phyloP scores from a whole-genome alignment of 2,888 invertebrate species.

The Meandrusa payeni region DNA sequence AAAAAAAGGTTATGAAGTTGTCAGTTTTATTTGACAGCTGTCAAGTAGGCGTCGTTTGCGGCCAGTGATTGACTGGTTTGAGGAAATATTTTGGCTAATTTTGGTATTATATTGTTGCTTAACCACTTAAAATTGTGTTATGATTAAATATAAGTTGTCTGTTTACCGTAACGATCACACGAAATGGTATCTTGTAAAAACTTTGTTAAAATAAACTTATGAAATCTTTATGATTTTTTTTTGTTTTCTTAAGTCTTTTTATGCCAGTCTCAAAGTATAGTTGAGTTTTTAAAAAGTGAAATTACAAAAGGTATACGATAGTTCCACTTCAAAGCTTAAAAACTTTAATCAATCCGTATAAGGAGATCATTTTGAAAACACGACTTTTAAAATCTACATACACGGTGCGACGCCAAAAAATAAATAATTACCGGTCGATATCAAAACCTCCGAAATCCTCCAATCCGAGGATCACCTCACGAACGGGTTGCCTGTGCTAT shows the following conservation, averaged over 20 bases:
- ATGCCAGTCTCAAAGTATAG: no score
- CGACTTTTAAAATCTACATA: conserved; percentile 10
- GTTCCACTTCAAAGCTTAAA: no score
- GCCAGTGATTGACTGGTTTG: conserved; percentile 53
- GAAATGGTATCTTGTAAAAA: no score
- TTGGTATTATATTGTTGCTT: conserved; percentile 6
- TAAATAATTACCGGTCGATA: conserved; percentile 22
- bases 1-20: conserved; percentile 50
- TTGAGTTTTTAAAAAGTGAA: no score
- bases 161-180: no score
- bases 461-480: conserved; percentile 30
- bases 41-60: conserved; percentile 59
- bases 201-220: no score
- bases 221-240: no score
- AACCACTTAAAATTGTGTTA: no score
- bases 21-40: conserved; percentile 73
- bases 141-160: no score
- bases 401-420: conserved; percentile 7
- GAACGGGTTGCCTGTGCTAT: conserved; percentile 37
- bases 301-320: no score
- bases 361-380: conserved; percentile 16
- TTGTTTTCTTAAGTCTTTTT: no score
- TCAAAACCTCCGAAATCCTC: conserved; percentile 23
- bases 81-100: conserved; percentile 40
- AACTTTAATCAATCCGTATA: conserved; percentile 19